Evolutionary conservation across 2,888 invertebrate species (phyloP).

Genomic region (Mesorhabditis spiculigera): DNA sequence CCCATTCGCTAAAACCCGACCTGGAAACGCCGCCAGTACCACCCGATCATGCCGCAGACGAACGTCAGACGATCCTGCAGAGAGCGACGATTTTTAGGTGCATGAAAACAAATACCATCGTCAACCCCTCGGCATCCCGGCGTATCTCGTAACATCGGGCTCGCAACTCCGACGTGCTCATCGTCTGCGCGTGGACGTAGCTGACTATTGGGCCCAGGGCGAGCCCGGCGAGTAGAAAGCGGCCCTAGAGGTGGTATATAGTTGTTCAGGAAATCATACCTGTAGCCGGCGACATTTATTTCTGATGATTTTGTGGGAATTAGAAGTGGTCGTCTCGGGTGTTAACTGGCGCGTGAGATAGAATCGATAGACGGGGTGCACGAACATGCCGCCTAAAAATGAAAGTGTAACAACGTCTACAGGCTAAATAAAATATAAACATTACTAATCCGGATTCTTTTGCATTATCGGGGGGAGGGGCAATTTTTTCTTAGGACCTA

Average conservation of each 20-base stretch:
- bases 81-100: neutral
- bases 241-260: slow-evolving; percentile 29
- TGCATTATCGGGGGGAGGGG: too few species aligned
- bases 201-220: slow-evolving; percentile 38
- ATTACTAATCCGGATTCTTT: too few species aligned
- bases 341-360: slow-evolving; percentile 35
- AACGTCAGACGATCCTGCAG: slow-evolving; percentile 47
- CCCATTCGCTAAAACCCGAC: neutral
- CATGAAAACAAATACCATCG: slow-evolving; percentile 25
- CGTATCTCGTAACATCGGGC: slow-evolving; percentile 48
- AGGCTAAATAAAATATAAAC: too few species aligned
- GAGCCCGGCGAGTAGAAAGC: slow-evolving; percentile 44
- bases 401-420: neutral
- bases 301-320: slow-evolving; percentile 50
- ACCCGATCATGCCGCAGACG: slow-evolving; percentile 47
- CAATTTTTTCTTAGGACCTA: too few species aligned
- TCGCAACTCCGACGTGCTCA: slow-evolving; percentile 27
- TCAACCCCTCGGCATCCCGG: slow-evolving; percentile 29
- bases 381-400: slow-evolving; percentile 44
- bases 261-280: slow-evolving; percentile 19
- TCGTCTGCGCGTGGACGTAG: slow-evolving; percentile 20
- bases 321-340: slow-evolving; percentile 47
- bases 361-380: slow-evolving; percentile 49
- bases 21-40: slow-evolving; percentile 55
- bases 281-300: slow-evolving; percentile 43